Evolutionary conservation across 2,888 invertebrate species (phyloP).

Genomic region (Carcina quercana): DNA sequence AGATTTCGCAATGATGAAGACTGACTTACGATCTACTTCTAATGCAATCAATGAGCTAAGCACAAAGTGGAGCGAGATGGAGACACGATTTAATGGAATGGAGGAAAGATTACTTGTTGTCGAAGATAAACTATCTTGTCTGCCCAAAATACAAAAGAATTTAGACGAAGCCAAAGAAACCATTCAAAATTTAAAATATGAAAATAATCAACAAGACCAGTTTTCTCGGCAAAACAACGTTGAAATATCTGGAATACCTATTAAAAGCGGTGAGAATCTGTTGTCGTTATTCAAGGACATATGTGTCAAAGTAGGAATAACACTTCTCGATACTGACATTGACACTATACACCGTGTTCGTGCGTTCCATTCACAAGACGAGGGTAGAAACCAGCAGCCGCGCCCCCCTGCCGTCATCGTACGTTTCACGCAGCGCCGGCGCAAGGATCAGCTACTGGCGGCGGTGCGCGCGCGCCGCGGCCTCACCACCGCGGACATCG

Average conservation of each 20-base stretch:
- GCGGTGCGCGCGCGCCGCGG: conserved; percentile 14
- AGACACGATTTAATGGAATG: neutral
- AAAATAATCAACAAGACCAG: neutral
- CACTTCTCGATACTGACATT: conserved; percentile 1
- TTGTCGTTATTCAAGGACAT: neutral
- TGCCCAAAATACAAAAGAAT: neutral
- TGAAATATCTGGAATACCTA: neutral
- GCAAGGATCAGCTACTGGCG: conserved; percentile 11
- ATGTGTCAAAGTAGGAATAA: neutral
- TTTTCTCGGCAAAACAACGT: neutral
- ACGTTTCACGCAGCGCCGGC: conserved; percentile 8
- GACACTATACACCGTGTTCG: conserved; percentile 12
- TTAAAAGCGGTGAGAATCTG: neutral
- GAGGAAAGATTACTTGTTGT: neutral
- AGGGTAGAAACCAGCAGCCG: too few relatives aligned
- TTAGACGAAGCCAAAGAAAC: neutral
- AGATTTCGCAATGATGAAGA: neutral
- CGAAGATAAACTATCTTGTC: neutral
- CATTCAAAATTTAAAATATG: neutral
- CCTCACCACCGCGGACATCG: conserved; percentile 12
- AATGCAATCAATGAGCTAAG: neutral
- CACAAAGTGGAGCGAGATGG: neutral
- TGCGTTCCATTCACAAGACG: conserved; percentile 2
- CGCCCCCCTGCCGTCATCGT: conserved; percentile 7
- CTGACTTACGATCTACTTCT: neutral